A percentile compares a stretch with the other conserved stretches of the same genome.
These are phyloP conservation scores for Platyscapa corneri DNA, from an alignment of 1,140 invertebrate genomes.

Conservation along the genomic window DNA sequence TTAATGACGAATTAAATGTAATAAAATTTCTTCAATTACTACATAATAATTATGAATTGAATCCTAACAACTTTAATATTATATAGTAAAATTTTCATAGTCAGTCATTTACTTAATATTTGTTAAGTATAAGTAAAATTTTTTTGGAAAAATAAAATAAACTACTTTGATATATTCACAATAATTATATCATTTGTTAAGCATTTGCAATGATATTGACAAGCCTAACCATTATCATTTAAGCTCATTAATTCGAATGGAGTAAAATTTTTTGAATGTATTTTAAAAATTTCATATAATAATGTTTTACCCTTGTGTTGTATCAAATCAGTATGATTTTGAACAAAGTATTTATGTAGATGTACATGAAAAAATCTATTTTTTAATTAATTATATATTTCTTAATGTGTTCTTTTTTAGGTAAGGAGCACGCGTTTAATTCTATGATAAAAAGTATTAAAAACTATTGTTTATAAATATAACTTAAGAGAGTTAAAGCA, in stretches of 20 bases:
- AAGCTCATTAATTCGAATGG: background rate
- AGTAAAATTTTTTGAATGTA: background rate
- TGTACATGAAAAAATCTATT: too few species aligned
- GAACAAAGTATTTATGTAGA: too few species aligned
- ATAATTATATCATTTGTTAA: constrained; percentile 27
- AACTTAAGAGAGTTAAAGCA: too few species aligned
- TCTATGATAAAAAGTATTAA: background rate
- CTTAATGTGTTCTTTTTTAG: too few species aligned
- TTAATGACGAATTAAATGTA: background rate
- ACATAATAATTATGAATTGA: background rate
- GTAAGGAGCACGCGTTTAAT: too few species aligned
- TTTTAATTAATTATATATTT: too few species aligned
- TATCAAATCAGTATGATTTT: background rate
- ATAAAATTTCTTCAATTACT: constrained; percentile 4
- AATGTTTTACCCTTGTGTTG: background rate
- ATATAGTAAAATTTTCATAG: background rate
- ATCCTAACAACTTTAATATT: constrained; percentile 21
- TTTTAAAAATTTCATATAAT: background rate
- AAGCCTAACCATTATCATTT: background rate
- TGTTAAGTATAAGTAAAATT: background rate
- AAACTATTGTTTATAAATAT: background rate
- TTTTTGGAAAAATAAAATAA: constrained; percentile 1
- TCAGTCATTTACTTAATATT: constrained; percentile 15
- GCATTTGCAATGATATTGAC: background rate
- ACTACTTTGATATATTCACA: background rate